Evolutionary conservation across 2,888 invertebrate species (phyloP).

Genomic region (Cataglyphis altisquamis): DNA sequence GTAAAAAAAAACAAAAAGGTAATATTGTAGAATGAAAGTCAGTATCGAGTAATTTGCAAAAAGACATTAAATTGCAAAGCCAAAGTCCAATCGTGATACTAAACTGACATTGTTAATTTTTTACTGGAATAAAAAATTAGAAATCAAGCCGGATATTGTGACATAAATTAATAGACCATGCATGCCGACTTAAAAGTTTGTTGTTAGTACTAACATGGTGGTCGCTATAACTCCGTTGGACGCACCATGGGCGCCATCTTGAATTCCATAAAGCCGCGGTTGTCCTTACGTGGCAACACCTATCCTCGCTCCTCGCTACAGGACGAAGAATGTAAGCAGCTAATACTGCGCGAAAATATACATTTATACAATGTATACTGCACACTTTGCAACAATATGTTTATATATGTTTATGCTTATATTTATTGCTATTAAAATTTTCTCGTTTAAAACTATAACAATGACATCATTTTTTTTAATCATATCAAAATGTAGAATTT

Average conservation of each 20-base stretch:
- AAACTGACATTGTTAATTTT: background rate
- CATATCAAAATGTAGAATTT: background rate
- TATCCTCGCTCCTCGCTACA: conserved; percentile 56
- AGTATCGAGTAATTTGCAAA: background rate
- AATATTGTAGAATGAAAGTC: background rate
- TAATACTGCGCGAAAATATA: conserved; percentile 11
- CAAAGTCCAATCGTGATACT: conserved; percentile 2
- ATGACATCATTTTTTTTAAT: background rate
- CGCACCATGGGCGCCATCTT: conserved; percentile 71
- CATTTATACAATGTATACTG: too few relatives aligned
- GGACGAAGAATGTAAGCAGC: conserved; percentile 33
- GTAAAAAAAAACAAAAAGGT: background rate
- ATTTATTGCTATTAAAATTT: background rate
- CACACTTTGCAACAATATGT: background rate
- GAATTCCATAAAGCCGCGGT: conserved; percentile 73
- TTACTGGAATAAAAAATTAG: conserved; percentile 17
- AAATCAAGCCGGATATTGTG: background rate
- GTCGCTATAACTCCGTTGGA: conserved; percentile 64
- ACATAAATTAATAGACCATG: conserved; percentile 50
- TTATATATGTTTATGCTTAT: background rate
- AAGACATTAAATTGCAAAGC: background rate
- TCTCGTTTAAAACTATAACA: background rate
- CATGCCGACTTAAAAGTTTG: conserved; percentile 37
- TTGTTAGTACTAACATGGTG: conserved; percentile 71
- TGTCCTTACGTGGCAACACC: conserved; percentile 75